Conservation (phyloP, 2,797 vertebrate species). For the Australoheros facetus region DNA sequence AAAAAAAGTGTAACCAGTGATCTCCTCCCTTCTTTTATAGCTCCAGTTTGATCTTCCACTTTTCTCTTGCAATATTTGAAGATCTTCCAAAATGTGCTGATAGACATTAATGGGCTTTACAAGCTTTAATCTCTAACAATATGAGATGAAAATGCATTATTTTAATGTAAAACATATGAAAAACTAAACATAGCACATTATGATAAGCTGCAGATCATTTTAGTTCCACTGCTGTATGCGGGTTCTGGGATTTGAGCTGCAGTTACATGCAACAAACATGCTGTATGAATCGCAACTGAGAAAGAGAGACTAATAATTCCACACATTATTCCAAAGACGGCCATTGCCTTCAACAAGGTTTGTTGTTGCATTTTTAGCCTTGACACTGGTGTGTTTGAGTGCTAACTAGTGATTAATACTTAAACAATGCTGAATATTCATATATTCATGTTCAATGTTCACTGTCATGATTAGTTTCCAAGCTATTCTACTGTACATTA, state of each 20-base stretch:
- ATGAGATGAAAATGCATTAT: background rate
- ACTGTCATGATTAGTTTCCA: background rate
- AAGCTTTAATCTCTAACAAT: no score
- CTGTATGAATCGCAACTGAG: conserved; percentile 2
- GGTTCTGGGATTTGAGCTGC: conserved; percentile 2
- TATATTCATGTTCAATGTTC: background rate
- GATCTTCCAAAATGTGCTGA: no score
- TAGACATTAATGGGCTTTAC: no score
- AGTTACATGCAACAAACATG: conserved; percentile 35
- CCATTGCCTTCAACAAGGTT: conserved; percentile 3
- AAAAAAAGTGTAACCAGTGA: background rate
- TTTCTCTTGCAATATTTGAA: no score
- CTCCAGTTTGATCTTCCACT: background rate
- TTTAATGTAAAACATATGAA: background rate
- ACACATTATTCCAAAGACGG: background rate
- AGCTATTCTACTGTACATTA: background rate
- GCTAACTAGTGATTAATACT: conserved; percentile 8
- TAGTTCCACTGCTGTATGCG: background rate
- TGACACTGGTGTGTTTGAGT: background rate
- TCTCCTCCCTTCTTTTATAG: background rate
- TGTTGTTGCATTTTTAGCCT: background rate
- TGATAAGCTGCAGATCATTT: conserved; percentile 8
- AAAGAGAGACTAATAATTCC: conserved; percentile 7
- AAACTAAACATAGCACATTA: background rate
- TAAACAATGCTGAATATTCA: background rate